A percentile compares a stretch with the other conserved stretches of the same genome.
Conservation (phyloP, 2,888 invertebrate species). For the Drosophila tanythrix region DNA sequence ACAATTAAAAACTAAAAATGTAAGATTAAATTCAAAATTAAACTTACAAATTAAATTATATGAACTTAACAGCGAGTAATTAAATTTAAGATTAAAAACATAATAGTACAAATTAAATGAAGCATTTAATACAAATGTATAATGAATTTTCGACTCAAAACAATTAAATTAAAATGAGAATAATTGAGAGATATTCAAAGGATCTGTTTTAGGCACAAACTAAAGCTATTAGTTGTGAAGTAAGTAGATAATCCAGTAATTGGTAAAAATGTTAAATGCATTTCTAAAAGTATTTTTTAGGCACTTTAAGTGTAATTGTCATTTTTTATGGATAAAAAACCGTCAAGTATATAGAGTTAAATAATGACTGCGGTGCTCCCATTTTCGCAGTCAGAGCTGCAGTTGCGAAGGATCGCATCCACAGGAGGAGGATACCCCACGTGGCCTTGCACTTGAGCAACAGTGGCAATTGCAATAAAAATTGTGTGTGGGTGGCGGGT, state of each 20-base stretch:
- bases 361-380: background rate
- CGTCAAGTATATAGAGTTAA: background rate
- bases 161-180: background rate
- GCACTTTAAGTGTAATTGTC: background rate
- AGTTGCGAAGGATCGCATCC: slow-evolving; percentile 13
- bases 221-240: background rate
- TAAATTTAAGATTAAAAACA: background rate
- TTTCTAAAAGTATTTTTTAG: background rate
- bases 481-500: background rate
- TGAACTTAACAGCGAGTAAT: too few relatives aligned
- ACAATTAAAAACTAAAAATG: background rate
- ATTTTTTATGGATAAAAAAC: background rate
- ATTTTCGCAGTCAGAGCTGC: background rate
- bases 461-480: slow-evolving; percentile 62
- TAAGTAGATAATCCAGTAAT: background rate
- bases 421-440: slow-evolving; percentile 6
- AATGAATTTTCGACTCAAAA: background rate
- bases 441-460: slow-evolving; percentile 76
- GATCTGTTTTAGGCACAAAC: background rate
- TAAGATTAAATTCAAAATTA: background rate
- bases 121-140: background rate
- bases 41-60: background rate
- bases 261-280: background rate
- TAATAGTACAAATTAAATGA: background rate
- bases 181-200: background rate